Conservation (phyloP, 2,797 vertebrate genomes). For the Adelosebastes latens region DNA sequence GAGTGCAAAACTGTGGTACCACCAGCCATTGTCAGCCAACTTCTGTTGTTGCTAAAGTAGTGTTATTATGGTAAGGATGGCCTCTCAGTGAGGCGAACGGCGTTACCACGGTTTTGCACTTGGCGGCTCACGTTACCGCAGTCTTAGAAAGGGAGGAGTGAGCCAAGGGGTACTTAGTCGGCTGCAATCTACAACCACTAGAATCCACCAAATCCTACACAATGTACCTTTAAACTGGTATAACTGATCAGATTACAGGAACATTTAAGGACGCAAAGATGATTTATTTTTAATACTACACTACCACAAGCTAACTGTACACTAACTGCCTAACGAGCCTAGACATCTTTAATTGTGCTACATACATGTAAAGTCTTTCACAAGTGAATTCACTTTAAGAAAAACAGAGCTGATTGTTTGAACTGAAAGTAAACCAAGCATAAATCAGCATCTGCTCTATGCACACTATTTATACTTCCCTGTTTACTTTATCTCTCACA, state of each 20-base stretch:
- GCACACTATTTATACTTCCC: constrained; percentile 23
- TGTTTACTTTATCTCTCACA: constrained; percentile 35
- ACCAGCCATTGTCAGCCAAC: neutral
- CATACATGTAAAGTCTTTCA: neutral
- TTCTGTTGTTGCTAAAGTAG: neutral
- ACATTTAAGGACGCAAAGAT: neutral
- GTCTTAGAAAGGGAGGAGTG: no score
- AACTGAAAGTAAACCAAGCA: constrained; percentile 6
- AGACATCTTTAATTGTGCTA: no score
- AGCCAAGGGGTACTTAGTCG: no score
- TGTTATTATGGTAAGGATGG: neutral
- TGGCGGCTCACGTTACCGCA: no score
- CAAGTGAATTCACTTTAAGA: neutral
- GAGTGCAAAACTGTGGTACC: no score
- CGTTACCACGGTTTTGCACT: neutral
- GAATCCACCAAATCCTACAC: no score
- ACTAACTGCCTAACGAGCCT: no score
- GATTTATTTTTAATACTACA: neutral
- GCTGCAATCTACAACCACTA: no score
- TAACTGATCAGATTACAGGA: no score
- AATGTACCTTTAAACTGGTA: no score
- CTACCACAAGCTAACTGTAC: no score
- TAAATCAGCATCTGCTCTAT: constrained; percentile 10
- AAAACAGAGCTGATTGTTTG: neutral
- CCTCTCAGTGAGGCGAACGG: neutral